Conservation (phyloP, 2,113 vertebrate species). For the Nansenia antarctica region DNA sequence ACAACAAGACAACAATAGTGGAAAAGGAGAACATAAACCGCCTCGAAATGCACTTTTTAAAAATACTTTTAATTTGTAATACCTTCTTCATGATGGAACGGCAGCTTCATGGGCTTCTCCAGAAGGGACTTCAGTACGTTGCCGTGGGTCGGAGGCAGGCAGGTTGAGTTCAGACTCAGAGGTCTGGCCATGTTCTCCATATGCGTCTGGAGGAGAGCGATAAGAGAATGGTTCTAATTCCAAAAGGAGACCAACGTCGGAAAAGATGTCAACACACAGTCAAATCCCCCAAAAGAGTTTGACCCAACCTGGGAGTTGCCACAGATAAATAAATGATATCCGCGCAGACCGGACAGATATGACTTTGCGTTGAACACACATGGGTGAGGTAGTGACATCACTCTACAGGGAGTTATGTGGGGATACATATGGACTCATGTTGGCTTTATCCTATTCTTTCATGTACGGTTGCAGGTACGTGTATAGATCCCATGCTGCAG, state of each 20-base stretch:
- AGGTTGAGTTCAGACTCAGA: conserved; percentile 83
- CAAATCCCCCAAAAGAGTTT: not conserved
- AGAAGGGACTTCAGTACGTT: conserved; percentile 94
- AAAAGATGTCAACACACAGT: not conserved
- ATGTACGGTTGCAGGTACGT: not conserved
- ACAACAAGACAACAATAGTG: too few relatives aligned
- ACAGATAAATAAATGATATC: conserved; percentile 22
- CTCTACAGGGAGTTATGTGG: conserved; percentile 51
- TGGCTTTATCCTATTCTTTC: conserved; percentile 61
- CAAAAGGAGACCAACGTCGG: not conserved
- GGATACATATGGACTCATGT: conserved; percentile 45
- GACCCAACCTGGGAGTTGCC: not conserved
- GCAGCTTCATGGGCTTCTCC: conserved; percentile 96
- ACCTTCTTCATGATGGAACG: conserved; percentile 93
- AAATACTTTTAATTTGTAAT: conserved; percentile 53
- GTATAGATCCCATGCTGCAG: conserved; percentile 18
- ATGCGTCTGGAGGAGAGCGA: conserved; percentile 30
- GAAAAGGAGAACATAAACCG: not conserved
- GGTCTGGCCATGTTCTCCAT: conserved; percentile 93
- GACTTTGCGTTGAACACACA: not conserved
- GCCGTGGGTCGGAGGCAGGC: conserved; percentile 93
- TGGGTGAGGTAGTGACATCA: conserved; percentile 68
- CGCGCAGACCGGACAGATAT: conserved; percentile 12
- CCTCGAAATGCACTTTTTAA: not conserved
- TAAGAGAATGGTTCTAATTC: conserved; percentile 25